phyloP scores from a whole-genome alignment of 1,140 invertebrate species.

The Venustaconcha ellipsiformis region DNA sequence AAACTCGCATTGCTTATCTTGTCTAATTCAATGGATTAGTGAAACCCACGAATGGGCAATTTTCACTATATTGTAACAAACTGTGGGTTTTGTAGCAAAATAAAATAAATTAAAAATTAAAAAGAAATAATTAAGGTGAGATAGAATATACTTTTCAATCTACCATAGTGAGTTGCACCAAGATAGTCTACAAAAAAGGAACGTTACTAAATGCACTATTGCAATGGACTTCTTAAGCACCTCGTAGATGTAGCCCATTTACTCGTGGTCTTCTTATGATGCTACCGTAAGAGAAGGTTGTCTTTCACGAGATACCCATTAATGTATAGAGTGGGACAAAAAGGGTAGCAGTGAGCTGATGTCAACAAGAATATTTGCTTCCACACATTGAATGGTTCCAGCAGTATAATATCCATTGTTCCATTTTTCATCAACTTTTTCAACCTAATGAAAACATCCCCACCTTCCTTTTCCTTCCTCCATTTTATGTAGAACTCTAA shows the following conservation, averaged over 20 bases:
- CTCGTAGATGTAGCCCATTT: conserved; percentile 2
- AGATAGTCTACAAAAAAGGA: neutral
- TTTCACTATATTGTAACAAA: no score
- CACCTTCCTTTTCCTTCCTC: no score
- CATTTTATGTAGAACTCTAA: no score
- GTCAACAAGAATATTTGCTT: conserved; percentile 3
- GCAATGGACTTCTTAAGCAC: neutral
- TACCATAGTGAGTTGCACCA: no score
- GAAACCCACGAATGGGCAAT: no score
- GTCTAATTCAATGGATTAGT: no score
- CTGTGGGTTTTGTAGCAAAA: no score
- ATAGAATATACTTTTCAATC: no score
- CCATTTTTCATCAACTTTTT: neutral
- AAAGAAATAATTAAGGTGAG: no score
- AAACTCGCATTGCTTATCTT: no score
- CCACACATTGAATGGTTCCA: neutral
- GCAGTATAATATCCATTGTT: conserved; percentile 8
- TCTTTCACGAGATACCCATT: neutral
- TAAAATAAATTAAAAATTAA: no score
- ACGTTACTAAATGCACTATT: neutral
- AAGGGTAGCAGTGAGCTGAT: neutral
- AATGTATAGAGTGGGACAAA: neutral
- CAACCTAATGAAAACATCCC: neutral
- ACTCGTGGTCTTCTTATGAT: neutral
- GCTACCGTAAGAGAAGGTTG: neutral